Evolutionary conservation across 2,888 invertebrate genomes (phyloP), one percentile per base, ranked within the genome.

Genomic region (Pecten maximus): DNA sequence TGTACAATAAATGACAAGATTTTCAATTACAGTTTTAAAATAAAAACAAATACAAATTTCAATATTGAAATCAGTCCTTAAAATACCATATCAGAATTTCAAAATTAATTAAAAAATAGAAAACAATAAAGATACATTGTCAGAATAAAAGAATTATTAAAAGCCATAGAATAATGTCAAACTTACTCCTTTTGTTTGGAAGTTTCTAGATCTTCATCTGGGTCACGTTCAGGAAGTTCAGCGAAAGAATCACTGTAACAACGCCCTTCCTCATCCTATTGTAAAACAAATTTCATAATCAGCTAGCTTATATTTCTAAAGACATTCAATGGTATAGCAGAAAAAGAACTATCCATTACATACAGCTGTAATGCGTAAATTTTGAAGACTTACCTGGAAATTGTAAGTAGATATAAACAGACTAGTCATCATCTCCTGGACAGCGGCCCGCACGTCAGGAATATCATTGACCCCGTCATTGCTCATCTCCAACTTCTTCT

Each of bases 161-260:
- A n/a, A n/a, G n/a, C n/a, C n/a, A n/a, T n/a, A 23, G 6, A 23
- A 28, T 74, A 74, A 28, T 74, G 6, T 6, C 74, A 40, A 28
- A 90, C 91, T 90, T 60, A 91, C 91, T 91, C 91, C 54, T 91
- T 94, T 92, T 93, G 92, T 87, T 91, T 88, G 6, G 93, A 90
- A 35, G 91, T 91, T 86, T 94, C 94, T 89, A 92, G 91, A 88
- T 93, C 93, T 40, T 93, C 93, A 44, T 94, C 94, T n/a, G 93
- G 92, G 28, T 95, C 94, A 93, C 97, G 96, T 97, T 98, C 98
- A 97, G 98, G 96, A 97, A 97, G 39, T 96, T 99, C 99, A 0
- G 98, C 98, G 98, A 99, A 98, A 2, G 99, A 99, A 97, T 99
- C 99, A 0, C 99, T 98, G 97, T 98, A 99, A 96, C 99, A 99